A percentile compares a stretch with the other conserved stretches of the same genome.
phyloP scores from a whole-genome alignment of 1,140 invertebrate species.

The Drosophila lacertosa region DNA sequence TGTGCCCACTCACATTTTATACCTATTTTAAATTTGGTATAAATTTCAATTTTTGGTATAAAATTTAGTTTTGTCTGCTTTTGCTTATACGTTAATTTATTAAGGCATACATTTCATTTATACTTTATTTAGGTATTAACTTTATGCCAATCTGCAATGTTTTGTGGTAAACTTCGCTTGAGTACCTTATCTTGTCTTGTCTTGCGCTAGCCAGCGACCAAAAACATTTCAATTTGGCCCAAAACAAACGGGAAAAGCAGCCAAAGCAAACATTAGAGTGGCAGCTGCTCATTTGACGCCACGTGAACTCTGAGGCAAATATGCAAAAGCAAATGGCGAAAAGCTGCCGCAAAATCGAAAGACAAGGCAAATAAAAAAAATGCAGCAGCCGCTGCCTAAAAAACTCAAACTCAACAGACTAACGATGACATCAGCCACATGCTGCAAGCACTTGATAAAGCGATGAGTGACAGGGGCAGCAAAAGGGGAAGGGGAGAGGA shows the following conservation, averaged over 20 bases:
- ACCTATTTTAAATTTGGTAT: too few relatives aligned
- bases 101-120: neutral
- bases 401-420: conserved; percentile 37
- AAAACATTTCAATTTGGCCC: conserved; percentile 20
- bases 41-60: too few relatives aligned
- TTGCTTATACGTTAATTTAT: neutral
- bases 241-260: conserved; percentile 22
- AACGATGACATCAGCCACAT: conserved; percentile 43
- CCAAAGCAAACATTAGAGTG: conserved; percentile 32
- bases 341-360: conserved; percentile 44
- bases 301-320: conserved; percentile 46
- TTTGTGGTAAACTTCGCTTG: neutral
- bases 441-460: conserved; percentile 34
- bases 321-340: conserved; percentile 49
- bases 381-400: conserved; percentile 25
- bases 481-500: neutral
- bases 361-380: conserved; percentile 23
- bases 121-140: neutral
- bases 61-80: neutral
- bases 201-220: neutral
- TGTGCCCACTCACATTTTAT: too few relatives aligned
- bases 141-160: neutral
- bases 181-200: neutral
- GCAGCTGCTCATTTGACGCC: conserved; percentile 34
- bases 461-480: conserved; percentile 1